These are phyloP conservation scores for Dicyrtomina minuta DNA, from an alignment of 2,888 invertebrate genomes.

Conservation along the genomic window DNA sequence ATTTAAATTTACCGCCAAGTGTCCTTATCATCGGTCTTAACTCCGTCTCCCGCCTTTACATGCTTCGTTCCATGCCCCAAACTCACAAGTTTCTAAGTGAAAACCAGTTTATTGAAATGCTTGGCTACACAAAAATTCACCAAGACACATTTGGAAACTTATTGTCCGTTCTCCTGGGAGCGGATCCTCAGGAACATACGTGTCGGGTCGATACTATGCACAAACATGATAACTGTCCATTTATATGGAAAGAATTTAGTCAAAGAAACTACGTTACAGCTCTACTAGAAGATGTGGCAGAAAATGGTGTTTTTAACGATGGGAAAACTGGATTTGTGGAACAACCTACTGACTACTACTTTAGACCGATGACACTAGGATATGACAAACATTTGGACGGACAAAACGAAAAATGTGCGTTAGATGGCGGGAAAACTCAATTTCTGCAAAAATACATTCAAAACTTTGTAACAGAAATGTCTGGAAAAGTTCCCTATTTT, in stretches of 20 bases:
- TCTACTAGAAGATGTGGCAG: conserved; percentile 74
- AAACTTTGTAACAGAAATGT: conserved; percentile 37
- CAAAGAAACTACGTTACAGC: no score
- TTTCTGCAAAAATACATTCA: conserved; percentile 44
- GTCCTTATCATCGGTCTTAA: conserved; percentile 49
- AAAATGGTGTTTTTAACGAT: conserved; percentile 74
- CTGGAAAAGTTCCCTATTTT: conserved; percentile 44
- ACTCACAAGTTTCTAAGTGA: conserved; percentile 69
- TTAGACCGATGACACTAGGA: conserved; percentile 71
- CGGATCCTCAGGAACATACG: no score
- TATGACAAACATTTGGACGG: conserved; percentile 57
- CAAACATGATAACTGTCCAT: no score
- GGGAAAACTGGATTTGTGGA: conserved; percentile 72
- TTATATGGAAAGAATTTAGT: no score
- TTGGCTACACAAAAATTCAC: conserved; percentile 66
- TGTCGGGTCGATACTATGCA: no score
- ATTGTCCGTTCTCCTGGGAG: no score
- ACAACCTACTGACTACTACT: no score
- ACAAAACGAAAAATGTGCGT: no score
- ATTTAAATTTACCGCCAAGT: conserved; percentile 52
- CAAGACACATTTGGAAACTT: no score
- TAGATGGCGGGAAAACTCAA: conserved; percentile 43
- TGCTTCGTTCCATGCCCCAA: conserved; percentile 72
- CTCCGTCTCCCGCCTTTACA: conserved; percentile 61
- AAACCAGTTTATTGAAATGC: conserved; percentile 70